Percentiles rank a stretch among this genome's conserved stretches.
These are phyloP conservation scores for Pheosia gnoma DNA, from an alignment of 2,888 invertebrate species.

Conservation along the genomic window DNA sequence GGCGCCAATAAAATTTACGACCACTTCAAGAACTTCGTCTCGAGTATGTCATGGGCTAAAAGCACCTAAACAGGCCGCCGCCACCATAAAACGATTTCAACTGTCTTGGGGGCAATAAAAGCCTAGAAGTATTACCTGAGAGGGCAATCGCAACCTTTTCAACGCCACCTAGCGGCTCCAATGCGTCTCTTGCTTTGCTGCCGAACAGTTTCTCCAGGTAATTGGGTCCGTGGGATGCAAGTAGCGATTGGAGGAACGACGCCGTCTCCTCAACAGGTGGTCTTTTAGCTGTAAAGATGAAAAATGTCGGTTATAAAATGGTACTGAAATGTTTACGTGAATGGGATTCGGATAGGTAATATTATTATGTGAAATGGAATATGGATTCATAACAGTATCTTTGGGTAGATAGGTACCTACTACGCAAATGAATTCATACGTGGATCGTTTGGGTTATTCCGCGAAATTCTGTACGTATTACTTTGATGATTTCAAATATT, in stretches of 20 bases:
- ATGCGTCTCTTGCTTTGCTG: slow-evolving; percentile 95
- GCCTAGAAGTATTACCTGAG: slow-evolving; percentile 86
- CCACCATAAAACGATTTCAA: slow-evolving; percentile 20
- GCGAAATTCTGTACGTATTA: no score
- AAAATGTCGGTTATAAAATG: slow-evolving; percentile 8
- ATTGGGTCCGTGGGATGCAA: slow-evolving; percentile 98
- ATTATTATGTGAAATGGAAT: not conserved
- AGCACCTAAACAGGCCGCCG: not conserved
- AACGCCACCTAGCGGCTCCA: slow-evolving; percentile 96
- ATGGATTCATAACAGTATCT: not conserved
- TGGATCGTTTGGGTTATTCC: no score
- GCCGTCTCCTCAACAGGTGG: slow-evolving; percentile 99
- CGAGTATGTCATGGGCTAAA: not conserved
- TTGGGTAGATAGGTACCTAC: not conserved
- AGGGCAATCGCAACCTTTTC: slow-evolving; percentile 98
- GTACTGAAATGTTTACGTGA: not conserved
- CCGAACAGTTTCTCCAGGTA: slow-evolving; percentile 98
- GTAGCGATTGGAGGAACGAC: slow-evolving; percentile 95
- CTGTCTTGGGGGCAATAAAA: slow-evolving; percentile 25
- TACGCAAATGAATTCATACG: not conserved
- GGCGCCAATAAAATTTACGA: slow-evolving; percentile 27
- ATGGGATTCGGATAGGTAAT: no score
- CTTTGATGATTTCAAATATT: no score
- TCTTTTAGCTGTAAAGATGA: slow-evolving; percentile 90
- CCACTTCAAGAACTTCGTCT: not conserved